phyloP scores from a whole-genome alignment of 2,113 vertebrate genomes.

The Archocentrus centrarchus region DNA sequence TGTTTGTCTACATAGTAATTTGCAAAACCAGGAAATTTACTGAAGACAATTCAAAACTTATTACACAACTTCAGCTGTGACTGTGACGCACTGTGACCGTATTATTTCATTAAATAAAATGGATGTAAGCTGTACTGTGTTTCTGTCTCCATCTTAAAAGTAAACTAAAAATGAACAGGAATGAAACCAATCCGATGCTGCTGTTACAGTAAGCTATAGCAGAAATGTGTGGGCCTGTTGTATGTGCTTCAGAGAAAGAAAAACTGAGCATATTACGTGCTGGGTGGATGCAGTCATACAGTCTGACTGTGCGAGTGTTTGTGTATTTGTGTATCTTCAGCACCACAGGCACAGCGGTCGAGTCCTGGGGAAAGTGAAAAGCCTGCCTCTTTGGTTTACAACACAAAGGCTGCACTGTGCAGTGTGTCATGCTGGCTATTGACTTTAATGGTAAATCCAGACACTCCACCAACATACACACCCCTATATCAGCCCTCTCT shows the following conservation, averaged over 20 bases:
- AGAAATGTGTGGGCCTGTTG: constrained; percentile 31
- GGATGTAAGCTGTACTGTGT: not conserved
- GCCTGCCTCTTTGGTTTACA: constrained; percentile 29
- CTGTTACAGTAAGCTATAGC: constrained; percentile 19
- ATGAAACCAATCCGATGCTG: not conserved
- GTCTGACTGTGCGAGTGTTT: not conserved
- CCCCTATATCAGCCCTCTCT: not conserved
- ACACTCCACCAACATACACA: not conserved
- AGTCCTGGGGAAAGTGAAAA: constrained; percentile 33
- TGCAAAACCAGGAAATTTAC: not conserved
- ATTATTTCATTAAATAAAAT: not conserved
- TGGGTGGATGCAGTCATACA: constrained; percentile 35
- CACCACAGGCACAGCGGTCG: constrained; percentile 9
- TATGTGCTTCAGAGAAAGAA: constrained; percentile 2
- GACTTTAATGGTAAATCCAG: constrained; percentile 19
- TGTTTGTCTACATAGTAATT: not conserved
- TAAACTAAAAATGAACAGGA: not conserved
- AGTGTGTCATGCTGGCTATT: not conserved
- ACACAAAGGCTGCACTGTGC: constrained; percentile 18
- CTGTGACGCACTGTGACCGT: not conserved
- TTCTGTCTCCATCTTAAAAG: not conserved
- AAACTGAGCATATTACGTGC: constrained; percentile 11
- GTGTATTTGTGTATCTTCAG: constrained; percentile 9
- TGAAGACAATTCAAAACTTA: not conserved
- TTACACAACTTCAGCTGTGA: not conserved